Evolutionary conservation across 1,140 invertebrate species (phyloP).

Genomic region (Drosophila athabasca): DNA sequence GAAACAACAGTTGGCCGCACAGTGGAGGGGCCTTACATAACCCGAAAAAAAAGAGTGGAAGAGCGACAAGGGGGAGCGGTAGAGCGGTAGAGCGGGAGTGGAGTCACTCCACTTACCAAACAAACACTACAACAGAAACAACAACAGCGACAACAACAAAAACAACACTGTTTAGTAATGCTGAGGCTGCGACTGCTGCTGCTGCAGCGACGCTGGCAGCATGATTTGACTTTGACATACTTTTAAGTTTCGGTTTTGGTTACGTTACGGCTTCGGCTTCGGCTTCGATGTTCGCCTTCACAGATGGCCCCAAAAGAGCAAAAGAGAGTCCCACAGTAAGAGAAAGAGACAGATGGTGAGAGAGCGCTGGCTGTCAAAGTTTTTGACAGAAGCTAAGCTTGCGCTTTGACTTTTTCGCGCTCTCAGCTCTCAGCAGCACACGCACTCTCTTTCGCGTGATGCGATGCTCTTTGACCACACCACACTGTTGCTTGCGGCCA

Average conservation of each 20-base stretch:
- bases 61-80: not conserved
- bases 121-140: constrained; percentile 61
- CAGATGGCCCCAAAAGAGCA: constrained; percentile 41
- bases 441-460: no score
- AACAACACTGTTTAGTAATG: constrained; percentile 60
- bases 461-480: no score
- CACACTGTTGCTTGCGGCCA: not conserved
- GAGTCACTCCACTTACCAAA: constrained; percentile 78
- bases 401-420: constrained; percentile 4
- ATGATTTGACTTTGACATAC: constrained; percentile 83
- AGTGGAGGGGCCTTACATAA: constrained; percentile 62
- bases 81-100: constrained; percentile 23
- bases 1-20: constrained; percentile 69
- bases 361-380: constrained; percentile 48
- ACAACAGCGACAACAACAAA: constrained; percentile 15
- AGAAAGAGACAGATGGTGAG: constrained; percentile 18
- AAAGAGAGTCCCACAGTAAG: constrained; percentile 7
- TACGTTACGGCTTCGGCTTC: constrained; percentile 37
- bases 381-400: constrained; percentile 60
- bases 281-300: constrained; percentile 38
- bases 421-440: constrained; percentile 1
- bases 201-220: constrained; percentile 36
- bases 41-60: constrained; percentile 10
- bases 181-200: constrained; percentile 24
- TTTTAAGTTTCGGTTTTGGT: constrained; percentile 65